phyloP scores from a whole-genome alignment of 2,888 invertebrate species.

The Oegoconia quadripuncta region DNA sequence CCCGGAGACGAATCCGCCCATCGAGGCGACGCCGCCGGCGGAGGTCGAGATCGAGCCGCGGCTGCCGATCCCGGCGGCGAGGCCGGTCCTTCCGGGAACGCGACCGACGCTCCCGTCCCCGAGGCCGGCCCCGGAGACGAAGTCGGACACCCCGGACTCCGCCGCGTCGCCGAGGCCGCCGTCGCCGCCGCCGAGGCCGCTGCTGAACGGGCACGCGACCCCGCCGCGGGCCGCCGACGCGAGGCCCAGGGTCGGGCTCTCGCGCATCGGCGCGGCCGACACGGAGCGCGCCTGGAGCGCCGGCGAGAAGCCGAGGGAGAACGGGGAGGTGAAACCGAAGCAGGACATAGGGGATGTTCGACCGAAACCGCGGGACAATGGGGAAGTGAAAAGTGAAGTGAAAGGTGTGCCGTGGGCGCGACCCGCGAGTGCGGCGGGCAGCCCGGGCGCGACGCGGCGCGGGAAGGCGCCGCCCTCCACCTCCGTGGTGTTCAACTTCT shows the following conservation, averaged over 20 bases:
- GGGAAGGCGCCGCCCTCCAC: conserved; percentile 67
- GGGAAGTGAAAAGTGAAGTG: conserved; percentile 23
- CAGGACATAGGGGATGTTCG: too few species aligned
- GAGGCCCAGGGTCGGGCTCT: neutral
- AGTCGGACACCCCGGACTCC: conserved; percentile 17
- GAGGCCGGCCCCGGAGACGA: conserved; percentile 49
- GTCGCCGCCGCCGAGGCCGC: conserved; percentile 19
- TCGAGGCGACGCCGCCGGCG: conserved; percentile 35
- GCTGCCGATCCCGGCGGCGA: conserved; percentile 50
- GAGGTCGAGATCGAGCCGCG: conserved; percentile 37
- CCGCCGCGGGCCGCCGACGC: conserved; percentile 24
- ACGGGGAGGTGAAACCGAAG: conserved; percentile 15
- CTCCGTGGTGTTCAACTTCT: conserved; percentile 93
- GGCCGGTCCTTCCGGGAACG: conserved; percentile 17
- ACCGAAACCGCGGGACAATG: conserved; percentile 10
- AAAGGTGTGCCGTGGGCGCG: conserved; percentile 26
- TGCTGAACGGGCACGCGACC: conserved; percentile 40
- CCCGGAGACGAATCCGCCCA: conserved; percentile 30
- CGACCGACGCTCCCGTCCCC: conserved; percentile 44
- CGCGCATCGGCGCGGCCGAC: conserved; percentile 29
- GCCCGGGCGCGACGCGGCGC: conserved; percentile 17
- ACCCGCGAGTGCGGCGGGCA: neutral
- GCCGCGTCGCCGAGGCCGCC: conserved; percentile 9
- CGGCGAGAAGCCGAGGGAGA: conserved; percentile 30
- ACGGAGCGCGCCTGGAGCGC: conserved; percentile 61